Conservation (phyloP, 2,113 vertebrate species). For the Stictonetta naevosa region DNA sequence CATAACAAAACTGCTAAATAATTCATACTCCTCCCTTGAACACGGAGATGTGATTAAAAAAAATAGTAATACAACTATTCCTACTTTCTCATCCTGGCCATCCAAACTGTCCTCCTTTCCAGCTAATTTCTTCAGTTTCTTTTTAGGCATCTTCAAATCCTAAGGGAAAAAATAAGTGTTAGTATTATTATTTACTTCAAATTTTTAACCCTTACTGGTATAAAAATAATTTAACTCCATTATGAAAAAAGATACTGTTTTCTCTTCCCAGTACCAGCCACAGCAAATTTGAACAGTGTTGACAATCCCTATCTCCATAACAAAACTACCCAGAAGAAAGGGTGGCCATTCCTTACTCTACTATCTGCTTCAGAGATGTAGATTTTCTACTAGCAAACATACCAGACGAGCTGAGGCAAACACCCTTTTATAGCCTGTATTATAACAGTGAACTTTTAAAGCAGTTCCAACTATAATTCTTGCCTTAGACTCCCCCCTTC, state of each 20-base stretch:
- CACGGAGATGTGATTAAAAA: accelerated
- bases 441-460: background rate
- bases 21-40: background rate
- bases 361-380: background rate
- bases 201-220: background rate
- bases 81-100: slow-evolving; percentile 47
- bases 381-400: background rate
- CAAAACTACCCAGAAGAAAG: background rate
- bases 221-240: background rate
- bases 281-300: background rate
- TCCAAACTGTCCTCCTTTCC: slow-evolving; percentile 24
- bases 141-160: slow-evolving; percentile 64
- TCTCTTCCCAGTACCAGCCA: background rate
- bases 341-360: background rate
- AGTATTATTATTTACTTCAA: background rate
- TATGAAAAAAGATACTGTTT: background rate
- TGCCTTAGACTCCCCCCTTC: background rate
- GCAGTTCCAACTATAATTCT: background rate
- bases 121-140: slow-evolving; percentile 35
- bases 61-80: background rate
- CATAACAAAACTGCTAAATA: background rate
- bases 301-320: background rate
- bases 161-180: background rate
- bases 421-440: background rate
- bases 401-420: background rate